Evolutionary conservation across 1,140 invertebrate species (phyloP), one percentile per base, ranked within the genome.

Genomic region (Bombus ignitus): DNA sequence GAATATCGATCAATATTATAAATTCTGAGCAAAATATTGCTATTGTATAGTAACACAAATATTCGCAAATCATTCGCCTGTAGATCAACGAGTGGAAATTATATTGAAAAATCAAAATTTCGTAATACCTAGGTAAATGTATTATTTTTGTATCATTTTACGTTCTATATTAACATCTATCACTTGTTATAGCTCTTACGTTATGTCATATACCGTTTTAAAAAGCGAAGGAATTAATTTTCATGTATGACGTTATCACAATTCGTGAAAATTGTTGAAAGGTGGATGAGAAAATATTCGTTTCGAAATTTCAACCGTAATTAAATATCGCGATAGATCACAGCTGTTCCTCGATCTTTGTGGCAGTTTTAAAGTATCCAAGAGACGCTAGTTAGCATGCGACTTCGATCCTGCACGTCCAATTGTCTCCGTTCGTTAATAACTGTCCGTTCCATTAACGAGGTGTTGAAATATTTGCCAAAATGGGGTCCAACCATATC

Each of bases 391-490:
- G 28, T 83, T 76, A 57, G 6, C 18, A 35, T 18, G 32, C 5
- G 13, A 2, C 28, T 42, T 5, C 35, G 57, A 83, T 77, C n/a
- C 28, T 28, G 28, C 73, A 2, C 28, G n/a, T 83, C 65, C 3
- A 70, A 77, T 68, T 77, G 39, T n/a, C 35, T 4, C 6, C 4
- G 18, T 70, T 53, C 37, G 73, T 83, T 70, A 77, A 83, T 83
- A 77, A 83, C 74, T 70, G 81, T 68, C 35, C 3, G 73, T 57
- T 53, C 35, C 81, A 77, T 68, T 83, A 77, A 83, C 81, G 81
- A 83, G 74, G 28, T 70, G 81, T 83, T 77, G 81, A 83, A 57
- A 77, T 83, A 77, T 77, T 77, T 83, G 81, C 81, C 81, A 83
- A 47, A 83, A 83, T 1, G 13, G 28, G 6, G 2, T 22, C n/a